phyloP scores from a whole-genome alignment of 2,888 invertebrate genomes.

The Morpho deidamia region DNA sequence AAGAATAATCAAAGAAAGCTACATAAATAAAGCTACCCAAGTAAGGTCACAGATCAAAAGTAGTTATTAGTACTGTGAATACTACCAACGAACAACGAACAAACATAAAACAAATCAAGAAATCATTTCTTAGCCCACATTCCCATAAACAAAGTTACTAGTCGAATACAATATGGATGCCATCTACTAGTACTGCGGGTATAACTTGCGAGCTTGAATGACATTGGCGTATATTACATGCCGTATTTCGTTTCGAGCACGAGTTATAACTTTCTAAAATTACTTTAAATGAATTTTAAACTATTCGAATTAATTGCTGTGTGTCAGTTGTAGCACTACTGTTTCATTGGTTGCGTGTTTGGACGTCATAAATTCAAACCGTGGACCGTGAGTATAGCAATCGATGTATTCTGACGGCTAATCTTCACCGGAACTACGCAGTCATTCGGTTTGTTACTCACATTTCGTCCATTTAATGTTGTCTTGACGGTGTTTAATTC shows the following conservation, averaged over 20 bases:
- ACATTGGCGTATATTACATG: slow-evolving; percentile 7
- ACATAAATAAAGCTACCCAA: too few species aligned
- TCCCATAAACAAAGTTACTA: slow-evolving; percentile 1
- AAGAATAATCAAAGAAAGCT: too few species aligned
- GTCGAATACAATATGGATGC: slow-evolving; percentile 8
- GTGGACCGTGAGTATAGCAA: slow-evolving; percentile 19
- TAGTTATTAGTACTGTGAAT: too few species aligned
- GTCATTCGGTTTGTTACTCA: slow-evolving; percentile 44
- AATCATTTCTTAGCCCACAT: background rate
- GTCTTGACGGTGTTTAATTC: too few species aligned
- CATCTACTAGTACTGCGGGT: background rate
- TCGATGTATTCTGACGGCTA: slow-evolving; percentile 21
- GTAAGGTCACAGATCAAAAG: too few species aligned
- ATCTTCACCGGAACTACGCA: slow-evolving; percentile 56
- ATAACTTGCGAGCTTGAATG: slow-evolving; percentile 5
- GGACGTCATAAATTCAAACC: slow-evolving; percentile 33
- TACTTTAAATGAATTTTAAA: slow-evolving; percentile 29
- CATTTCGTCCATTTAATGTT: background rate
- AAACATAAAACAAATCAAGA: slow-evolving; percentile 1
- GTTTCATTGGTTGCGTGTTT: slow-evolving; percentile 34
- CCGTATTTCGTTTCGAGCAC: slow-evolving; percentile 9
- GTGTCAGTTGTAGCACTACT: slow-evolving; percentile 23
- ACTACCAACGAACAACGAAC: too few species aligned
- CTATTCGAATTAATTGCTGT: slow-evolving; percentile 24
- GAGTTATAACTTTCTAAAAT: slow-evolving; percentile 22